These are phyloP conservation scores for Patiria pectinifera DNA, from an alignment of 53 echinoderm and acorn worm species.

Conservation along the genomic window DNA sequence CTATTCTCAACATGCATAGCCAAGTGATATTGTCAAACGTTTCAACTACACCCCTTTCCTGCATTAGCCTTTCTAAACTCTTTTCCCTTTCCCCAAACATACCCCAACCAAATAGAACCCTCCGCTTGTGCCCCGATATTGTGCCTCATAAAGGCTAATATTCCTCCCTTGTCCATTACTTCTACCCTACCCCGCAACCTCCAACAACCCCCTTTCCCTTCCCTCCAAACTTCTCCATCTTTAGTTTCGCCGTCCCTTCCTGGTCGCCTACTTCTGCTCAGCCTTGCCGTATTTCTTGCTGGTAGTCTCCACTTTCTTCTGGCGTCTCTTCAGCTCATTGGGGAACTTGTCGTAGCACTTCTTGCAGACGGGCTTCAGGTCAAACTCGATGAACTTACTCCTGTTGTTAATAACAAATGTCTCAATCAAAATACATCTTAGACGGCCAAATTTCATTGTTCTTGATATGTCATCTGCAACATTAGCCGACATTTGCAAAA, in stretches of 20 bases:
- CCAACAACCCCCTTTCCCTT: not conserved
- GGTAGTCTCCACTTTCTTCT: slow-evolving; percentile 90
- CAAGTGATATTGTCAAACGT: too few species aligned
- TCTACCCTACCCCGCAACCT: not conserved
- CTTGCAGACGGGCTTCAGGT: slow-evolving; percentile 98
- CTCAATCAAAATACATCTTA: not conserved
- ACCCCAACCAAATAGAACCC: too few species aligned
- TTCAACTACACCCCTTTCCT: not conserved
- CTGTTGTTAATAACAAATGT: slow-evolving; percentile 40
- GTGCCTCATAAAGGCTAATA: not conserved
- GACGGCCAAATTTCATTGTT: not conserved
- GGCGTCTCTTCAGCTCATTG: slow-evolving; percentile 91
- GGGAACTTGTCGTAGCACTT: slow-evolving; percentile 99
- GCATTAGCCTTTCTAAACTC: not conserved
- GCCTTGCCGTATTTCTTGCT: slow-evolving; percentile 92
- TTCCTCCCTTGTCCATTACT: not conserved
- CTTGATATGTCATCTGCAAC: too few species aligned
- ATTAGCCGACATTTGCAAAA: too few species aligned
- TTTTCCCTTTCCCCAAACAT: too few species aligned
- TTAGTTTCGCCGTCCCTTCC: not conserved
- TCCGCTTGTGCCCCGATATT: not conserved
- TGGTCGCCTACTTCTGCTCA: slow-evolving; percentile 60
- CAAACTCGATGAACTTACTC: slow-evolving; percentile 99
- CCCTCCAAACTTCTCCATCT: not conserved
- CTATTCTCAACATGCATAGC: too few species aligned